phyloP scores from a whole-genome alignment of 2,113 vertebrate species.

The Cynocephalus volans region DNA sequence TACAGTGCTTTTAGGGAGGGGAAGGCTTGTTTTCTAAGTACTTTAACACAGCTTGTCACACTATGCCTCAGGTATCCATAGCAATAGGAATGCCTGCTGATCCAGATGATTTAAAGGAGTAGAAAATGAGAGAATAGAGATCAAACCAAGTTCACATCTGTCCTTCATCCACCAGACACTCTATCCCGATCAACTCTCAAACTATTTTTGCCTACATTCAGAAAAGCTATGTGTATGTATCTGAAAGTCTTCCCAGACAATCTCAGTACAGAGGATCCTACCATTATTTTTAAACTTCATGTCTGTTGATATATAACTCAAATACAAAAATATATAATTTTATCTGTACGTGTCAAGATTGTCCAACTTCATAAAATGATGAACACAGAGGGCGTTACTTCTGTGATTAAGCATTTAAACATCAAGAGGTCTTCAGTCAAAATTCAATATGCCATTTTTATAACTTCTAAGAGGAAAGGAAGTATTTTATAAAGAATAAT shows the following conservation, averaged over 20 bases:
- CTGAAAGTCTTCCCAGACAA: not conserved
- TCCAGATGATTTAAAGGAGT: not conserved
- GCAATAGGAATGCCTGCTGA: not conserved
- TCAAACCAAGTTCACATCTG: not conserved
- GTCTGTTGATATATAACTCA: not conserved
- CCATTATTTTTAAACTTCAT: not conserved
- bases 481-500: not conserved
- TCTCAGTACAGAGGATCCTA: not conserved
- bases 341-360: not conserved
- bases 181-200: not conserved
- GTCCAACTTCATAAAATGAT: not conserved
- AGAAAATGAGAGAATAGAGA: fast-evolving
- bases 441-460: not conserved
- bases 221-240: not conserved
- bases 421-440: not conserved
- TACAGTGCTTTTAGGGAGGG: not conserved
- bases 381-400: not conserved
- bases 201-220: not conserved
- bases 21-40: not conserved
- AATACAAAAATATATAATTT: not conserved
- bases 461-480: not conserved
- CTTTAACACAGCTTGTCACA: not conserved
- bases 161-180: not conserved
- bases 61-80: too few relatives aligned
- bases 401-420: not conserved